A percentile compares a stretch with the other conserved stretches of the same genome.
Conservation (phyloP, 1,140 invertebrate species). For the Diabrotica virgifera region DNA sequence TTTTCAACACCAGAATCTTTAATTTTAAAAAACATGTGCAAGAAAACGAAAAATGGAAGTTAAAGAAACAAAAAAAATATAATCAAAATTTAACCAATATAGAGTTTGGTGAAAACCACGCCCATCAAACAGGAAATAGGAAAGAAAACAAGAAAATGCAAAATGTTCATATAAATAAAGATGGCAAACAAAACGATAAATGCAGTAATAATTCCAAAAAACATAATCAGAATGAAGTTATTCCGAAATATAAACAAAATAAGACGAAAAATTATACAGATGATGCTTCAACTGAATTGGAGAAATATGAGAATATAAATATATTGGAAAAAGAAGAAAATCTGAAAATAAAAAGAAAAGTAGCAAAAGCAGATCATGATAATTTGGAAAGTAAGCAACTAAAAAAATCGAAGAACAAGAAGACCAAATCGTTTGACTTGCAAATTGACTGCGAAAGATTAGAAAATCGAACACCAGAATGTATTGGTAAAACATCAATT, state of each 20-base stretch:
- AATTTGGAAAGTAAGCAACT: no score
- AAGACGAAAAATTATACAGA: slow-evolving; percentile 1
- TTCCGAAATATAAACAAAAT: slow-evolving; percentile 1
- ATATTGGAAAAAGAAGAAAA: no score
- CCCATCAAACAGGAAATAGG: background rate
- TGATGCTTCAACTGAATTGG: no score
- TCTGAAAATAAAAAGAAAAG: no score
- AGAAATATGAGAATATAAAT: no score
- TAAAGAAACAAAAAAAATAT: slow-evolving; percentile 19
- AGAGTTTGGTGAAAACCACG: background rate
- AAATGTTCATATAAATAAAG: background rate
- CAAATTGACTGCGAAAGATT: no score
- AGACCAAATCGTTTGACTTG: no score
- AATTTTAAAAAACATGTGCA: slow-evolving; percentile 30
- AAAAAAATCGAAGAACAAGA: no score
- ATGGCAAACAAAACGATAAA: background rate
- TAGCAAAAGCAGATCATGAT: no score
- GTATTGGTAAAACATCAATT: no score
- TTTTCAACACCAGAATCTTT: slow-evolving; percentile 31
- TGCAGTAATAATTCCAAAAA: background rate
- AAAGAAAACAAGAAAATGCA: slow-evolving; percentile 21
- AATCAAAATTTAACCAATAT: background rate
- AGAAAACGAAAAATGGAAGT: slow-evolving; percentile 25
- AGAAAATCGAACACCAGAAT: no score
- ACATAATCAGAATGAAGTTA: background rate